Evolutionary conservation across 2,888 invertebrate species (phyloP).

Genomic region (Griposia aprilina): DNA sequence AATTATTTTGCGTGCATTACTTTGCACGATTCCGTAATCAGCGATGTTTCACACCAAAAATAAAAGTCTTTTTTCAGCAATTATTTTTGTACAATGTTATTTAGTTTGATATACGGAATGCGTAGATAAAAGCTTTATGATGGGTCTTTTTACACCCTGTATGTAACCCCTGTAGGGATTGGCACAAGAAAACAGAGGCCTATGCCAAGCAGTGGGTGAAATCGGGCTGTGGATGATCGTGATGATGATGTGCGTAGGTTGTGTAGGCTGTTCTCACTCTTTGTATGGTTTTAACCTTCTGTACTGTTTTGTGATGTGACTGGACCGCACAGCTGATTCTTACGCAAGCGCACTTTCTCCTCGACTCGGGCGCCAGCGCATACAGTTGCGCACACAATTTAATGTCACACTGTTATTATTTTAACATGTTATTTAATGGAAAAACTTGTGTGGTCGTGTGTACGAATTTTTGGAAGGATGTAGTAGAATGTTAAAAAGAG

Average conservation of each 20-base stretch:
- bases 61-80: neutral
- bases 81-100: neutral
- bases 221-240: neutral
- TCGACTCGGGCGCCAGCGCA: slow-evolving; percentile 70
- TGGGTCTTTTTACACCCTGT: neutral
- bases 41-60: too few relatives aligned
- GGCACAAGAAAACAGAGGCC: neutral
- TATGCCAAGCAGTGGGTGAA: neutral
- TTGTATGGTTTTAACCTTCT: neutral
- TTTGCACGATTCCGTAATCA: too few relatives aligned
- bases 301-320: slow-evolving; percentile 4
- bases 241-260: neutral
- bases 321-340: slow-evolving; percentile 73
- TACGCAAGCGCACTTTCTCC: slow-evolving; percentile 77
- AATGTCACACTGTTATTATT: slow-evolving; percentile 21
- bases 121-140: neutral
- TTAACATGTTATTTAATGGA: slow-evolving; percentile 12
- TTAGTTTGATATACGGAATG: neutral
- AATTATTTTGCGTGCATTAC: neutral
- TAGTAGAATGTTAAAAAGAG: neutral
- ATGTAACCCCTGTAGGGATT: neutral
- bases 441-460: slow-evolving; percentile 22
- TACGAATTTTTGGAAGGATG: neutral
- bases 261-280: too few relatives aligned
- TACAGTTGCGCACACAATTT: slow-evolving; percentile 50